Conservation (phyloP, 2,113 vertebrate genomes). For the Bubo blakistoni region DNA sequence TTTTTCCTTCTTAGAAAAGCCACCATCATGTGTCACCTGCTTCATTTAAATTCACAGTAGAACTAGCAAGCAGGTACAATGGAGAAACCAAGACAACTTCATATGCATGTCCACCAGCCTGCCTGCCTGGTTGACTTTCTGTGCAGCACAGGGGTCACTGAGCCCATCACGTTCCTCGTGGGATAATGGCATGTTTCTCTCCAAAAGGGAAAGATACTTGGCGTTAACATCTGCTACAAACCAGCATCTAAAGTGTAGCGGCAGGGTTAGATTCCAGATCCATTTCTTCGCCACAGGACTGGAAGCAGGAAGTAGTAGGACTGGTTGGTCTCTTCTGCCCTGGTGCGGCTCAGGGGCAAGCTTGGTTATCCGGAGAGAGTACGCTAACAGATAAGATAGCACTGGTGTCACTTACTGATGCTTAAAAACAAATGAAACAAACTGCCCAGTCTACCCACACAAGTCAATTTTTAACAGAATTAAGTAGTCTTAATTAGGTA, state of each 20-base stretch:
- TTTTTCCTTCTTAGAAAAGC: not conserved
- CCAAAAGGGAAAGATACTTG: not conserved
- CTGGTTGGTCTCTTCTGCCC: no score
- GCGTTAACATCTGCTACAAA: not conserved
- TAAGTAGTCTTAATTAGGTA: not conserved
- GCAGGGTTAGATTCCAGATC: not conserved
- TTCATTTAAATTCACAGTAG: not conserved
- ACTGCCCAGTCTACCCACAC: not conserved
- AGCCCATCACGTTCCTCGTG: not conserved
- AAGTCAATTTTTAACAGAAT: not conserved
- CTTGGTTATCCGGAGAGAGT: not conserved
- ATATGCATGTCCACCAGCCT: not conserved
- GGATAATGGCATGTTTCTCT: not conserved
- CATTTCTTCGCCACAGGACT: not conserved
- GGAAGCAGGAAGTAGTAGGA: not conserved
- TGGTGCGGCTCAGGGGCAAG: not conserved
- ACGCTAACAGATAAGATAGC: not conserved
- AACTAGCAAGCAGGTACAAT: not conserved
- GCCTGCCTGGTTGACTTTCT: not conserved
- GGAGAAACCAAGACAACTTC: not conserved
- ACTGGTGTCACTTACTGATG: not conserved
- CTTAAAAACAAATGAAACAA: not conserved
- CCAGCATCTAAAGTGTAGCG: not conserved
- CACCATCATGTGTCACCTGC: not conserved
- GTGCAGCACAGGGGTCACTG: not conserved